A percentile compares a stretch with the other conserved stretches of the same genome.
Conservation (phyloP, 2,113 vertebrate genomes). For the Burhinus bistriatus region DNA sequence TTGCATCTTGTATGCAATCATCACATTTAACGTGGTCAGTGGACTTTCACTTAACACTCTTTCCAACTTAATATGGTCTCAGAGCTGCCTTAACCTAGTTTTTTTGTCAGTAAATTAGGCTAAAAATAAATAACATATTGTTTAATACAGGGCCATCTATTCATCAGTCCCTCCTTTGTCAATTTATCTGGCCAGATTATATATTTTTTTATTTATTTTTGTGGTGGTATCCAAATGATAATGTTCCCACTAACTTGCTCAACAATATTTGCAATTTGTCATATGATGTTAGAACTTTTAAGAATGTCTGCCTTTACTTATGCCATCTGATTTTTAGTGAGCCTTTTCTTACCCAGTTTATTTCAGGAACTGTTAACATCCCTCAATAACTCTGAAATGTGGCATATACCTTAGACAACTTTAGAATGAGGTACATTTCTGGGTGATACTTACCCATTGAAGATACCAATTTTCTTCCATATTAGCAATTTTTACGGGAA, state of each 20-base stretch:
- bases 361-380: not conserved
- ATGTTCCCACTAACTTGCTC: not conserved
- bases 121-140: not conserved
- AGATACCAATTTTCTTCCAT: not conserved
- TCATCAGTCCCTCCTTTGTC: not conserved
- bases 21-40: no score
- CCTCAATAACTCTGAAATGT: not conserved
- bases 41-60: no score
- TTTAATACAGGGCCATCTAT: not conserved
- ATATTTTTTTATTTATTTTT: not conserved
- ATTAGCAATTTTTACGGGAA: not conserved
- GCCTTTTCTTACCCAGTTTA: not conserved
- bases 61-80: no score
- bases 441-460: not conserved
- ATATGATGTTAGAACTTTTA: not conserved
- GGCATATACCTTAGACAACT: not conserved
- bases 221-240: not conserved
- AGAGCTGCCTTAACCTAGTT: not conserved
- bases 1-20: no score
- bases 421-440: not conserved
- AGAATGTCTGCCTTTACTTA: not conserved
- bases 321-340: not conserved
- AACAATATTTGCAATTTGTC: not conserved
- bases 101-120: not conserved
- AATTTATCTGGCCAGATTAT: not conserved